Evolutionary conservation across 2,113 vertebrate genomes (phyloP).

Genomic region (Lophotis ruficrista): DNA sequence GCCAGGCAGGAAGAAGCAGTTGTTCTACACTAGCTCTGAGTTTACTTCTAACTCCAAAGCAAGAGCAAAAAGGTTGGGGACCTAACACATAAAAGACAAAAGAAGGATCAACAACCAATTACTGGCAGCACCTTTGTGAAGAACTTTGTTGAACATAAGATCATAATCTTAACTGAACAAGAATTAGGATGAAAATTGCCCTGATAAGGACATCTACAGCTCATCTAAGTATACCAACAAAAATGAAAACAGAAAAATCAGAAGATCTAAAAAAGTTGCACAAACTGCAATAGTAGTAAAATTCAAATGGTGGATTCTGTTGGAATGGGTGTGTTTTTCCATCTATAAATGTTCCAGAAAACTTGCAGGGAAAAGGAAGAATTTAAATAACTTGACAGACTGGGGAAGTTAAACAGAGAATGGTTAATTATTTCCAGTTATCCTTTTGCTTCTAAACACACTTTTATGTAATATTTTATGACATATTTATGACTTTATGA

Average conservation of each 20-base stretch:
- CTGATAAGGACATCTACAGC: neutral
- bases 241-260: neutral
- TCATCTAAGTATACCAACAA: neutral
- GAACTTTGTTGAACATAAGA: neutral
- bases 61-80: neutral
- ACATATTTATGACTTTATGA: neutral
- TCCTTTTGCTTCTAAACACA: neutral
- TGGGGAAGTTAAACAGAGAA: neutral
- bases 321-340: neutral
- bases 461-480: neutral
- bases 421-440: neutral
- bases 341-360: neutral
- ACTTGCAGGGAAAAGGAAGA: neutral
- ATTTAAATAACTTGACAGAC: neutral
- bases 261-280: neutral
- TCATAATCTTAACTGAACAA: neutral
- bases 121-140: neutral
- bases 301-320: neutral
- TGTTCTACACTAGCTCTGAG: neutral
- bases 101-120: neutral
- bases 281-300: neutral
- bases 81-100: neutral
- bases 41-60: neutral
- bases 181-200: neutral
- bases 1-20: neutral